Evolutionary conservation across 2,797 vertebrate species (phyloP).

Genomic region (Falco berigora): DNA sequence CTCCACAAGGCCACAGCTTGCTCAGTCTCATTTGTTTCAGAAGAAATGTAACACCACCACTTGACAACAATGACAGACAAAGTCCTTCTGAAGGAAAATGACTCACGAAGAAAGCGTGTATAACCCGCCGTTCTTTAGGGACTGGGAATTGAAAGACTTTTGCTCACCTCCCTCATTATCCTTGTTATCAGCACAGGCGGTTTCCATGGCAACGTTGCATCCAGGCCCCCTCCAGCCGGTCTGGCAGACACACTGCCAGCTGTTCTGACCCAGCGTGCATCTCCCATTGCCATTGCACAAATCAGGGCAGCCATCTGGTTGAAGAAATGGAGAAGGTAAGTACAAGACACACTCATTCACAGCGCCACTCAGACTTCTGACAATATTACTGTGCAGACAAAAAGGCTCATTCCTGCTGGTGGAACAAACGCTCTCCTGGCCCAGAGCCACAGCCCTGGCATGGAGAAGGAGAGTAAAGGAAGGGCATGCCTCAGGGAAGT

Average conservation of each 20-base stretch:
- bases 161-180: constrained; percentile 98
- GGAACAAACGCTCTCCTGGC: background rate
- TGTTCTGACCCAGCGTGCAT: constrained; percentile 98
- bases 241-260: constrained; percentile 99
- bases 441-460: background rate
- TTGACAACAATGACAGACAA: background rate
- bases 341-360: constrained; percentile 46
- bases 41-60: background rate
- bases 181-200: constrained; percentile 96
- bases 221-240: constrained; percentile 96
- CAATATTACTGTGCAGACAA: constrained; percentile 70
- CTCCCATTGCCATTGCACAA: constrained; percentile 96
- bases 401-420: background rate
- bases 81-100: constrained; percentile 12
- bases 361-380: constrained; percentile 38
- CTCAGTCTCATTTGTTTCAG: background rate
- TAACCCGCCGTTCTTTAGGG: constrained; percentile 43
- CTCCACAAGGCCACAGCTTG: background rate
- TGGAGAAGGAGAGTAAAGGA: background rate
- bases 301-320: constrained; percentile 96
- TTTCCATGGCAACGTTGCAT: constrained; percentile 99
- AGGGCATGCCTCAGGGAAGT: background rate
- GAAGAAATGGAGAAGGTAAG: constrained; percentile 78
- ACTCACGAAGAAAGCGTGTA: background rate
- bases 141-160: constrained; percentile 60